Conservation (phyloP, 2,113 vertebrate genomes). For the Myotis yumanensis region DNA sequence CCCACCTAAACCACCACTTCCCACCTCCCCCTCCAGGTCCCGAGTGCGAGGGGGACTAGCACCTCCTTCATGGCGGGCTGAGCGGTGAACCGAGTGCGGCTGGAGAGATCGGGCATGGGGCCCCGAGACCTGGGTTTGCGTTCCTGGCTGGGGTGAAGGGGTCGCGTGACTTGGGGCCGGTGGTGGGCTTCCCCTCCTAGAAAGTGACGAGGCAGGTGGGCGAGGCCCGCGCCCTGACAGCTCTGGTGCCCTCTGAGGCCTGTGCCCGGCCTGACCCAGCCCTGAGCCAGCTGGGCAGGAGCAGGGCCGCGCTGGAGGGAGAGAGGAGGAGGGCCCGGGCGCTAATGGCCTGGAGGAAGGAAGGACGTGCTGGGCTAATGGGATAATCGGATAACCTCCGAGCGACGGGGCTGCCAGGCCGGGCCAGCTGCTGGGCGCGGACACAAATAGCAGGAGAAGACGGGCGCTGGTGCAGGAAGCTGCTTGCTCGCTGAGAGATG, state of each 20-base stretch:
- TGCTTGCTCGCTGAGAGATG: constrained; percentile 50
- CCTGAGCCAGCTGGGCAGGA: not conserved
- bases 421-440: constrained; percentile 84
- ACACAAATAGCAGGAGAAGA: constrained; percentile 82
- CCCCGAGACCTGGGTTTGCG: not conserved
- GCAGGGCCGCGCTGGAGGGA: not conserved
- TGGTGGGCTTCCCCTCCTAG: not conserved
- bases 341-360: constrained; percentile 84
- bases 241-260: not conserved
- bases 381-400: constrained; percentile 85
- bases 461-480: constrained; percentile 79
- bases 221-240: not conserved
- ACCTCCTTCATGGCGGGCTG: not conserved
- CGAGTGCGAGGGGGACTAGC: not conserved
- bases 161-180: not conserved
- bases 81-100: not conserved
- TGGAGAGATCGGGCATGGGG: not conserved
- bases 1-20: not conserved
- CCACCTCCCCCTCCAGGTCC: not conserved
- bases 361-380: constrained; percentile 85
- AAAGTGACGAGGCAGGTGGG: not conserved
- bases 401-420: constrained; percentile 76
- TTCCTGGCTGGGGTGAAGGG: not conserved
- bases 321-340: constrained; percentile 42
- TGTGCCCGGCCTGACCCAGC: not conserved